These are phyloP conservation scores for Tetragnatha versicolor DNA, from an alignment of 1,140 invertebrate genomes.

Conservation along the genomic window DNA sequence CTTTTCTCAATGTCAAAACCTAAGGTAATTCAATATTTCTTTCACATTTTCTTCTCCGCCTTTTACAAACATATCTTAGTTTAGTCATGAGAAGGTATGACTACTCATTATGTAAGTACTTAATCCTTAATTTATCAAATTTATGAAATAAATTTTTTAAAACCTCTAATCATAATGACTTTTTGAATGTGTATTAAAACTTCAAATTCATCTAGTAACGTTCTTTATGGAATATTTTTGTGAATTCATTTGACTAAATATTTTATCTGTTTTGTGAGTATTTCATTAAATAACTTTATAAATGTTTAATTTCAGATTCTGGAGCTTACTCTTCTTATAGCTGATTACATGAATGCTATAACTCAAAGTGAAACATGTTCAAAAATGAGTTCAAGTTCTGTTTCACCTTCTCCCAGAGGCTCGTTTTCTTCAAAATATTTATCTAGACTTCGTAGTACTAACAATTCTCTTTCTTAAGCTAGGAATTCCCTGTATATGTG, in stretches of 20 bases:
- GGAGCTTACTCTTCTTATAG: conserved; percentile 89
- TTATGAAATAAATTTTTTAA: not conserved
- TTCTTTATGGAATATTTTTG: not conserved
- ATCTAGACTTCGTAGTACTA: conserved; percentile 45
- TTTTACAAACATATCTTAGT: too few species aligned
- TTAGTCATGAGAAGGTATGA: too few species aligned
- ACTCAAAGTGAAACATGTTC: not conserved
- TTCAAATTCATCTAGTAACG: not conserved
- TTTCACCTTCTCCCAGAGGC: conserved; percentile 16
- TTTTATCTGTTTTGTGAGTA: not conserved
- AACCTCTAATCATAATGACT: not conserved
- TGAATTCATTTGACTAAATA: not conserved
- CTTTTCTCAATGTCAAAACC: conserved; percentile 89
- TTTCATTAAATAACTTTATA: not conserved
- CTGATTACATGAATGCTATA: conserved; percentile 82
- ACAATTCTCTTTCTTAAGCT: conserved; percentile 23
- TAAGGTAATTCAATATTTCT: too few species aligned
- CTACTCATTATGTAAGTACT: not conserved
- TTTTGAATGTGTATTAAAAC: not conserved
- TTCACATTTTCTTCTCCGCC: too few species aligned
- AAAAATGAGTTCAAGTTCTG: conserved; percentile 17
- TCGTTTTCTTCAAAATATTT: conserved; percentile 39
- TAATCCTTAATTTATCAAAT: not conserved
- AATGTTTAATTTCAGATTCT: conserved; percentile 71
- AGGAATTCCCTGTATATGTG: too few species aligned